Evolutionary conservation across 2,797 vertebrate genomes (phyloP), one percentile per base, ranked within the genome.

Genomic region (Lateolabrax maculatus): DNA sequence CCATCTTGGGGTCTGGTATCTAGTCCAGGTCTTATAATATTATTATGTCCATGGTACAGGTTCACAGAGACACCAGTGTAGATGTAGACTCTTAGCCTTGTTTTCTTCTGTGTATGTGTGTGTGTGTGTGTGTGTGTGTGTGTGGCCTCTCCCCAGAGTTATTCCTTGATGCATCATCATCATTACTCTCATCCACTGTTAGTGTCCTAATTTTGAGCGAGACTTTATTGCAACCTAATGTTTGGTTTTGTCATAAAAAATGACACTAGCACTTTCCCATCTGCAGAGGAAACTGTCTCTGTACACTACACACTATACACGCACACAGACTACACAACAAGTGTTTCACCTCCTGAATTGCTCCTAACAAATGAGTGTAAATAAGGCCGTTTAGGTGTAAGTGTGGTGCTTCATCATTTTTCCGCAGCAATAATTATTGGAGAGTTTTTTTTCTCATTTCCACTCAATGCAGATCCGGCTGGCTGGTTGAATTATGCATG

Each of bases 401-500:
- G 73, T 84, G 75, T 31, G 62, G 85, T 76, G 43, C 87, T 94
- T 92, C 60, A 88, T 95, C 89, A 93, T 90, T 88, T 87, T 85
- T 82, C 78, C 18, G 18, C 69, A 2, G 77, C 85, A 85, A 84
- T 92, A 89, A 88, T 93, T 92, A 93, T 89, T 88, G 85, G 64
- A 77, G 63, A 78, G 49, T 12, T 68, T 63, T 61, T 56, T 65
- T 52, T 25, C 81, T 71, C 71, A 53, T 90, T 88, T 75, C 77
- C 66, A 73, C 73, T 90, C 87, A 71, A 55, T 73, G 67, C 79
- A 41, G 80, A 79, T 80, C 9, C 18, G 75, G 64, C 69, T 75
- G 82, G 74, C 83, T 89, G 84, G 39, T 60, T 91, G 87, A 93
- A 92, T 94, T 90, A 93, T 93, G 85, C 79, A 90, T 92, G 85